Evolutionary conservation across 2,797 vertebrate species (phyloP).

Genomic region (Lepilemur septentrionalis): DNA sequence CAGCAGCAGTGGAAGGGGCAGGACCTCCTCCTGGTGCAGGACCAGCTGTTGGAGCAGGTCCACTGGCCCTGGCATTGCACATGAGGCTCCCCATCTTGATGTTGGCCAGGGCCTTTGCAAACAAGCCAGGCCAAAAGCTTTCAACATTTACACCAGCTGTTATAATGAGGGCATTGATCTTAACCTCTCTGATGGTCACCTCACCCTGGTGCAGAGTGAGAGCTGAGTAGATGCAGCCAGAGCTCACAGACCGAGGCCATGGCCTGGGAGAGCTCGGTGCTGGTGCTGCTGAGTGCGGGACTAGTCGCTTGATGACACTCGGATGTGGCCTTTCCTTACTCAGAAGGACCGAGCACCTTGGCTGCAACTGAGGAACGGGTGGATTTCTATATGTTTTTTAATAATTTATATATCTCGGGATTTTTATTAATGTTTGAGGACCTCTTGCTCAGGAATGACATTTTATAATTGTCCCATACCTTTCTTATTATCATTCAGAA

Average conservation of each 20-base stretch:
- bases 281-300: constrained; percentile 90
- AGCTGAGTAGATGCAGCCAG: constrained; percentile 94
- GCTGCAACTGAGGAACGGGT: constrained; percentile 79
- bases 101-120: constrained; percentile 95
- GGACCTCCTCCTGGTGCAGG: constrained; percentile 81
- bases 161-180: constrained; percentile 97
- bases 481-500: not conserved
- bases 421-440: constrained; percentile 32
- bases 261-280: constrained; percentile 28
- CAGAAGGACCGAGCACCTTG: constrained; percentile 96
- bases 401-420: not conserved
- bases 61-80: constrained; percentile 95
- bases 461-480: not conserved
- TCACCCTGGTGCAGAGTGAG: constrained; percentile 96
- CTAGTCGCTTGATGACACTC: constrained; percentile 93
- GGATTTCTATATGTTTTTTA: not conserved
- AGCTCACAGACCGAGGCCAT: constrained; percentile 96
- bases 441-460: not conserved
- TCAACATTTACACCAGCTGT: constrained; percentile 96
- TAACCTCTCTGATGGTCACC: constrained; percentile 98
- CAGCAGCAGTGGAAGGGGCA: constrained; percentile 75
- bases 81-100: constrained; percentile 97
- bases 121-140: constrained; percentile 97
- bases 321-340: constrained; percentile 94
- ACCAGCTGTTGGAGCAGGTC: constrained; percentile 83